Conservation (phyloP, 2,113 vertebrate genomes). For the Sprattus sprattus region DNA sequence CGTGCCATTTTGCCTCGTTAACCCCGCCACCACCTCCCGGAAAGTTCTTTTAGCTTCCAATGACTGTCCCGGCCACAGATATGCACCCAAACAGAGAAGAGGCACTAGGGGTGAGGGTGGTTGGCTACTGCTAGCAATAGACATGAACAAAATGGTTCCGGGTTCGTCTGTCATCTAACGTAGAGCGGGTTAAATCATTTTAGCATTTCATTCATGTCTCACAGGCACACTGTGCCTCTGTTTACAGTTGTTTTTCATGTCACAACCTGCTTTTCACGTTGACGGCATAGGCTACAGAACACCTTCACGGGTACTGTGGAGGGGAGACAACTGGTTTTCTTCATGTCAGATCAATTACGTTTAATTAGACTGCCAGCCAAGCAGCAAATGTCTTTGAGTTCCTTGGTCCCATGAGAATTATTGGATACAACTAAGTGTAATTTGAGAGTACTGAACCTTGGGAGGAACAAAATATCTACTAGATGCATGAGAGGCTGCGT, state of each 20-base stretch:
- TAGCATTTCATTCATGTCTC: not conserved
- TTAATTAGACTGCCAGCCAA: slow-evolving; percentile 2
- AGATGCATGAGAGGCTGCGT: not conserved
- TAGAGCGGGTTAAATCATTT: not conserved
- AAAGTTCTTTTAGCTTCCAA: not conserved
- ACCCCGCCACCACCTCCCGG: not conserved
- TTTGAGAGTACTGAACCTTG: not conserved
- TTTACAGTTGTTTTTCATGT: not conserved
- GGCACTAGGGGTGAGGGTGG: not conserved
- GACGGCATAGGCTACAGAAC: not conserved
- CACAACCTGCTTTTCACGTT: not conserved
- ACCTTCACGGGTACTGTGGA: not conserved
- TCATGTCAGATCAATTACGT: not conserved
- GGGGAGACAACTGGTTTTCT: not conserved
- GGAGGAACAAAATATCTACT: not conserved
- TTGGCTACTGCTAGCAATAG: not conserved
- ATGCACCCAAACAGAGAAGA: not conserved
- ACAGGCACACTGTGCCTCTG: not conserved
- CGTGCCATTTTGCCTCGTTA: not conserved
- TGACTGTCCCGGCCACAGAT: not conserved
- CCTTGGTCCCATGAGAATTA: not conserved
- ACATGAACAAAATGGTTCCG: not conserved
- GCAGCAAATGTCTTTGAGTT: not conserved
- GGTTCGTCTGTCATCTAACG: not conserved
- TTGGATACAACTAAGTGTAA: not conserved